These are phyloP conservation scores for Symphodus melops DNA, from an alignment of 2,113 vertebrate genomes.

Conservation along the genomic window DNA sequence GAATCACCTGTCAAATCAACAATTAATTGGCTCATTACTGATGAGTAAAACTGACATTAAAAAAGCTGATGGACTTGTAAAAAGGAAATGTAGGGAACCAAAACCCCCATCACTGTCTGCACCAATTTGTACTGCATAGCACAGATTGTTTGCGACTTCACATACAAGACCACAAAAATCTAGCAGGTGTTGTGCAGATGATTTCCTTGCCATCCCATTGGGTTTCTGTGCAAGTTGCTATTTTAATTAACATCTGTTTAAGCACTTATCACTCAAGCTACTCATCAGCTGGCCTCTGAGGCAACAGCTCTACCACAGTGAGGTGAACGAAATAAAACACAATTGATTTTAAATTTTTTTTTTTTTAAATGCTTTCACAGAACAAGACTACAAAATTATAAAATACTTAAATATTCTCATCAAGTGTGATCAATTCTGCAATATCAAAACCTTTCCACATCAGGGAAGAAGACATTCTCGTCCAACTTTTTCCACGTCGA, in stretches of 20 bases:
- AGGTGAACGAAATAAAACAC: constrained; percentile 33
- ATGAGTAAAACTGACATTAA: not conserved
- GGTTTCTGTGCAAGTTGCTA: constrained; percentile 24
- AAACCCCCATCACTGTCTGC: not conserved
- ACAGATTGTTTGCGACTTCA: not conserved
- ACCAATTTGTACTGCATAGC: not conserved
- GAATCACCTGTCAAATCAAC: not conserved
- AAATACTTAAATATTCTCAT: not conserved
- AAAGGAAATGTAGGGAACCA: not conserved
- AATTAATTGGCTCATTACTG: not conserved
- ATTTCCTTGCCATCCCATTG: not conserved
- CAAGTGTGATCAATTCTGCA: not conserved
- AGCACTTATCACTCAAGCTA: constrained; percentile 28
- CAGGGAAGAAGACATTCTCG: not conserved
- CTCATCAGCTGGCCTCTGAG: constrained; percentile 50
- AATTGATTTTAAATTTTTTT: too few species aligned
- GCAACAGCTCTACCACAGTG: constrained; percentile 22
- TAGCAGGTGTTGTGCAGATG: constrained; percentile 3
- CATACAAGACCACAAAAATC: not conserved
- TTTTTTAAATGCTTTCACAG: too few species aligned
- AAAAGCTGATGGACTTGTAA: not conserved
- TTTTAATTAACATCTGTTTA: constrained; percentile 66
- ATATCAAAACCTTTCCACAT: not conserved
- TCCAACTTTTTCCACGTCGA: constrained; percentile 3
- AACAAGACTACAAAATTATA: not conserved